These are phyloP conservation scores for Apis laboriosa DNA, from an alignment of 1,140 invertebrate genomes.

Conservation along the genomic window DNA sequence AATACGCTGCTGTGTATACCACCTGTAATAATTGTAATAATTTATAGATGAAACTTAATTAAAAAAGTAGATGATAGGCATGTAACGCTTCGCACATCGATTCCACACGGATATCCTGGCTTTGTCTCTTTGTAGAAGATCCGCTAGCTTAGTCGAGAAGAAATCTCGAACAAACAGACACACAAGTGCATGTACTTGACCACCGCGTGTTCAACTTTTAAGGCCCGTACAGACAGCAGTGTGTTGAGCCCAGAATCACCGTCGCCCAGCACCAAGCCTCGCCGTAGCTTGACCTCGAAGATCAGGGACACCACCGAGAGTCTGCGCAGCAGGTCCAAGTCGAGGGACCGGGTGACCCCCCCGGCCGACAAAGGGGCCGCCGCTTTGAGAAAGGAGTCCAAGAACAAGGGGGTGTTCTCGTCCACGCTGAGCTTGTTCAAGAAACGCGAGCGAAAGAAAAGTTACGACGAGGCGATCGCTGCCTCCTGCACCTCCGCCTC, in stretches of 20 bases:
- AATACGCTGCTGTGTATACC: too few relatives aligned
- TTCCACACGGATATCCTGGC: constrained; percentile 23
- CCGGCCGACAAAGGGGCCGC: constrained; percentile 64
- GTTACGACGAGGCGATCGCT: constrained; percentile 68
- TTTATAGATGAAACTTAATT: too few relatives aligned
- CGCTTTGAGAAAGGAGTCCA: constrained; percentile 76
- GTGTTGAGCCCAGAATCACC: constrained; percentile 86
- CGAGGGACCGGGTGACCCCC: constrained; percentile 66
- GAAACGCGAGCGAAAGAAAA: constrained; percentile 80
- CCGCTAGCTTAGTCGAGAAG: constrained; percentile 31
- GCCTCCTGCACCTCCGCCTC: constrained; percentile 37
- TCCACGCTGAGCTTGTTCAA: constrained; percentile 80
- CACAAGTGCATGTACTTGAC: constrained; percentile 31
- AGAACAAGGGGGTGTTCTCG: constrained; percentile 80
- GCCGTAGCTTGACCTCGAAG: constrained; percentile 76
- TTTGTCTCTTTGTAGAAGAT: constrained; percentile 48
- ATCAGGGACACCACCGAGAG: constrained; percentile 77
- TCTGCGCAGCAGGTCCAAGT: constrained; percentile 75
- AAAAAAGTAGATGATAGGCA: not conserved
- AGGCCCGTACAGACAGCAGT: constrained; percentile 72
- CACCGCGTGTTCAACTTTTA: constrained; percentile 50
- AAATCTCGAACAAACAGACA: constrained; percentile 32
- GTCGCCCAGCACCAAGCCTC: constrained; percentile 75
- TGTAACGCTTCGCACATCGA: not conserved
- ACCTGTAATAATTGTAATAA: too few relatives aligned